Evolutionary conservation across 2,113 vertebrate genomes (phyloP).

Genomic region (Xiphias gladius): DNA sequence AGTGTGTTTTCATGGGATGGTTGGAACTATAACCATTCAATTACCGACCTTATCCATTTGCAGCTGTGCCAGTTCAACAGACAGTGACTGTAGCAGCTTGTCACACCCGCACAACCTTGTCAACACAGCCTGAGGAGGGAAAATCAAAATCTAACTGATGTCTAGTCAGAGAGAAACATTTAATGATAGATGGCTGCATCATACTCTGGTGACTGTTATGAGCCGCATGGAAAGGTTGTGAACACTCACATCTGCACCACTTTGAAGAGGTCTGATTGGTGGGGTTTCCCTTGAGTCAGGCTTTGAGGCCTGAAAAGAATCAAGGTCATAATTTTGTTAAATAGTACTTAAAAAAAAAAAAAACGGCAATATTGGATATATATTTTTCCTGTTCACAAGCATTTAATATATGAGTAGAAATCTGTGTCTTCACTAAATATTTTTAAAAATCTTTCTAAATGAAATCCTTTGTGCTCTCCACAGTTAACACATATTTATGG

Average conservation of each 20-base stretch:
- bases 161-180: conserved; percentile 8
- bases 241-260: conserved; percentile 85
- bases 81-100: conserved; percentile 86
- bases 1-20: background rate
- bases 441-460: background rate
- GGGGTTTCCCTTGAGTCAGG: conserved; percentile 72
- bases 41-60: conserved; percentile 88
- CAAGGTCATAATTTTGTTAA: conserved; percentile 16
- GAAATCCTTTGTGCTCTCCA: background rate
- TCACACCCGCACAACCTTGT: conserved; percentile 91
- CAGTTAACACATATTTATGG: background rate
- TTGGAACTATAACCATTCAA: background rate
- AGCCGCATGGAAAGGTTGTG: background rate
- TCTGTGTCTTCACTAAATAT: background rate
- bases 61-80: conserved; percentile 85
- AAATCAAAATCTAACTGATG: conserved; percentile 5
- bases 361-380: background rate
- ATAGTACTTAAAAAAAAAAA: background rate
- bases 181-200: background rate
- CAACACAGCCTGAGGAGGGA: conserved; percentile 82
- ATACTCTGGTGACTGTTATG: background rate
- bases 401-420: background rate
- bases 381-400: background rate
- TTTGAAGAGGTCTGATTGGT: conserved; percentile 79
- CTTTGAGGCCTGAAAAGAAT: conserved; percentile 73